Conservation (phyloP, 2,888 invertebrate species). For the Lepidonotus clava region DNA sequence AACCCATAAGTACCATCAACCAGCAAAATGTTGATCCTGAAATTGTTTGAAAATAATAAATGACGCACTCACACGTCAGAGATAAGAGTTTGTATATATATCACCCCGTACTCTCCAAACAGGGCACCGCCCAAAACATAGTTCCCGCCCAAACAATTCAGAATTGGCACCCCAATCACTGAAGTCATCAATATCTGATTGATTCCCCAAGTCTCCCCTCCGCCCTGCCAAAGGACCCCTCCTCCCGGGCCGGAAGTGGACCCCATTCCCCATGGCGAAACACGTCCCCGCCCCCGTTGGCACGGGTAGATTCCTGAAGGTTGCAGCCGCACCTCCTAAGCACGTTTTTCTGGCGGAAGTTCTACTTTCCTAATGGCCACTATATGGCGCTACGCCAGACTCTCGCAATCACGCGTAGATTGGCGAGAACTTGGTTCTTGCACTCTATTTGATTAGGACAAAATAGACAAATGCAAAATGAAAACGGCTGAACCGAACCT, state of each 20-base stretch:
- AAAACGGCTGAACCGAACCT: no score
- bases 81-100: no score
- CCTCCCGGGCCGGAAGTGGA: neutral
- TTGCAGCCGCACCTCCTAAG: neutral
- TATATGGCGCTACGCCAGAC: neutral
- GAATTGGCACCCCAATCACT: neutral
- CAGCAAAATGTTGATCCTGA: neutral
- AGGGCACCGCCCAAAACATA: neutral
- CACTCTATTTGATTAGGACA: neutral
- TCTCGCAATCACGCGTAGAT: neutral
- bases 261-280: neutral
- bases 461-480: no score
- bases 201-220: neutral
- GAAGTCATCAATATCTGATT: neutral
- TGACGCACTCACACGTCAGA: neutral
- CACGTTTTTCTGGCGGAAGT: neutral
- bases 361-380: neutral
- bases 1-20: no score
- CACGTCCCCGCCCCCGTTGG: neutral
- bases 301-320: neutral
- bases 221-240: neutral
- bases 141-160: no score
- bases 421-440: neutral
- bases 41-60: neutral
- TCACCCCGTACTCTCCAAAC: no score